Evolutionary conservation across 2,888 invertebrate genomes (phyloP).

Genomic region (Deilephila elpenor): DNA sequence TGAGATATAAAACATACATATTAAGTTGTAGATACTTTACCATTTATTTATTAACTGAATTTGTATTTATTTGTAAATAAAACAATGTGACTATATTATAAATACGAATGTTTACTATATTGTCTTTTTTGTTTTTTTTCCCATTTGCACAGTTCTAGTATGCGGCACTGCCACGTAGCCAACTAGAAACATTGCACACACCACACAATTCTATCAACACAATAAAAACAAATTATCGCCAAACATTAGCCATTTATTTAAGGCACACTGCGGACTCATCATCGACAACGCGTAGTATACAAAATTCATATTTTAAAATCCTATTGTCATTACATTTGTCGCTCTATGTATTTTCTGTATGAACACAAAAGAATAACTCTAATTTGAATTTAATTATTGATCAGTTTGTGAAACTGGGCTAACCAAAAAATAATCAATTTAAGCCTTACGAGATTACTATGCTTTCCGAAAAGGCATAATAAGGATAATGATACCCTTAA

Average conservation of each 20-base stretch:
- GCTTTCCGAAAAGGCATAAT: no score
- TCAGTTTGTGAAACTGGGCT: no score
- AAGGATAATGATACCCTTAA: no score
- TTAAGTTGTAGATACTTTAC: constrained; percentile 85
- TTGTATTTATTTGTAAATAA: constrained; percentile 86
- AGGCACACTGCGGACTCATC: not conserved
- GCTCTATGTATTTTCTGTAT: no score
- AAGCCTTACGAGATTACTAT: no score
- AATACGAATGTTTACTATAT: constrained; percentile 85
- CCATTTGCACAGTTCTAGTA: constrained; percentile 34
- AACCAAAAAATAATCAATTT: no score
- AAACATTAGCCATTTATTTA: not conserved
- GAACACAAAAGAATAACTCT: no score
- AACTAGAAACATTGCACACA: not conserved
- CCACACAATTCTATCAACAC: not conserved
- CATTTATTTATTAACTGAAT: constrained; percentile 86
- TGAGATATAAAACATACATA: constrained; percentile 84
- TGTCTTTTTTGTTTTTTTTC: constrained; percentile 68
- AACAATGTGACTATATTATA: constrained; percentile 84
- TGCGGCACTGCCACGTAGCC: not conserved
- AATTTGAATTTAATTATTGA: no score
- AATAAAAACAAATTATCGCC: not conserved
- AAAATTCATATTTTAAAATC: no score
- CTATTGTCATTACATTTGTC: no score
- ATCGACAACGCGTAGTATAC: not conserved